Conservation (phyloP, 2,797 vertebrate species). For the Vireo griseus region DNA sequence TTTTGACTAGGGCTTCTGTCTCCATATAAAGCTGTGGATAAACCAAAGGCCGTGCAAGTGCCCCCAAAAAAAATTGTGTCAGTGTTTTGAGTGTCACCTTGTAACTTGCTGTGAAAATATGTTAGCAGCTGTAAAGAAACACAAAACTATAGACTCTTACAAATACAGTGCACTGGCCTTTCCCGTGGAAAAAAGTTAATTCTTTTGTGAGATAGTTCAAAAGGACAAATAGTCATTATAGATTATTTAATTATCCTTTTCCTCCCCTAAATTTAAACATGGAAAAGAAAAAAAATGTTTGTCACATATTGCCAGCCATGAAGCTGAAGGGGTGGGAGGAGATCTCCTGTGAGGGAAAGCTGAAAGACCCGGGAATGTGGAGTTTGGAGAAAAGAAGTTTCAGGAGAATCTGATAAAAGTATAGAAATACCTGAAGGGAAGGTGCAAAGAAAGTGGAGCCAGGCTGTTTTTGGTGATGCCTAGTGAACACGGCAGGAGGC, state of each 20-base stretch:
- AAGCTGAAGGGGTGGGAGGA: neutral
- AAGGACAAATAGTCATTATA: neutral
- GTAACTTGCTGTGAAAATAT: neutral
- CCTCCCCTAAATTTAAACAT: accelerated
- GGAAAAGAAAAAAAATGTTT: neutral
- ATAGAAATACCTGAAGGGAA: neutral
- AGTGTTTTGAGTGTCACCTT: neutral
- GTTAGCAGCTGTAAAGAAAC: accelerated
- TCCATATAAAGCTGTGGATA: neutral
- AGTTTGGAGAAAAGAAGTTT: neutral
- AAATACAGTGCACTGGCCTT: neutral
- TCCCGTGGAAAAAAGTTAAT: neutral
- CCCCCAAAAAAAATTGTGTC: neutral
- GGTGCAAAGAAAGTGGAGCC: neutral
- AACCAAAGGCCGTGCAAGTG: neutral
- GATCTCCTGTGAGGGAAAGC: neutral
- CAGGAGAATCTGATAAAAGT: neutral
- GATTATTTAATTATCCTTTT: neutral
- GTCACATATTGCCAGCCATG: neutral
- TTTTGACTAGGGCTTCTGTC: neutral
- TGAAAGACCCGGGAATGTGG: neutral
- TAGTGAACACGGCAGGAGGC: neutral
- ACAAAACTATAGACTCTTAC: neutral
- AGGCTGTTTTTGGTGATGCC: neutral
- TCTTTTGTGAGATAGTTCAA: neutral